Conservation (phyloP, 2,888 invertebrate genomes). For the Limnephilus marmoratus region DNA sequence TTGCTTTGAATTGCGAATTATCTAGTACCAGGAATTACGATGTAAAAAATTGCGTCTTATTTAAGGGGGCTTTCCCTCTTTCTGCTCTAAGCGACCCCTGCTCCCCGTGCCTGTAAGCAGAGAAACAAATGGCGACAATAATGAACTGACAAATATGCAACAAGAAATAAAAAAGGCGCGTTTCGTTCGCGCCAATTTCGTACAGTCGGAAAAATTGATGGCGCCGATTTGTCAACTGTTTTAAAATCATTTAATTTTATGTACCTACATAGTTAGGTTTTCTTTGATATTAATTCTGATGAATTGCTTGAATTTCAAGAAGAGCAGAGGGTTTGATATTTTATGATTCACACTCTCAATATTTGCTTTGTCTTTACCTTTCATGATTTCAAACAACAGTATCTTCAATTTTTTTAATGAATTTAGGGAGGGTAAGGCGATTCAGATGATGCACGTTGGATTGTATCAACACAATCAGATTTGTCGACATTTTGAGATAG, state of each 20-base stretch:
- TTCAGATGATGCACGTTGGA: too few species aligned
- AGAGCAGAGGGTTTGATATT: background rate
- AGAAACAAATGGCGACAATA: conserved; percentile 60
- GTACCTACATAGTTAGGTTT: background rate
- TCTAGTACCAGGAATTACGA: conserved; percentile 51
- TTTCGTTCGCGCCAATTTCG: conserved; percentile 52
- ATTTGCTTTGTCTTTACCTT: background rate
- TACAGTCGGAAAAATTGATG: conserved; percentile 45
- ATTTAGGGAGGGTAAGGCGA: too few species aligned
- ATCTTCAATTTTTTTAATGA: too few species aligned
- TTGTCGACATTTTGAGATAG: too few species aligned
- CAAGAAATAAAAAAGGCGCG: conserved; percentile 58
- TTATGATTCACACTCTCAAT: background rate
- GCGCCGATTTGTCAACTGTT: background rate
- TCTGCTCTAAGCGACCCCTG: conserved; percentile 3
- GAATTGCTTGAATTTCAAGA: background rate
- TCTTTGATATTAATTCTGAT: background rate
- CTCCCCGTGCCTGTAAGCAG: conserved; percentile 21
- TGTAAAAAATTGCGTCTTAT: conserved; percentile 51
- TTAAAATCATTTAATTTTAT: background rate
- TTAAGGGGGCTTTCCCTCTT: conserved; percentile 54
- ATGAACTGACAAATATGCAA: conserved; percentile 65
- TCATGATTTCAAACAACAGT: too few species aligned
- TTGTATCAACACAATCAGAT: too few species aligned
- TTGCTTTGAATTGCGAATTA: conserved; percentile 56